phyloP scores from a whole-genome alignment of 2,113 vertebrate genomes.

The Rhagologus leucostigma region DNA sequence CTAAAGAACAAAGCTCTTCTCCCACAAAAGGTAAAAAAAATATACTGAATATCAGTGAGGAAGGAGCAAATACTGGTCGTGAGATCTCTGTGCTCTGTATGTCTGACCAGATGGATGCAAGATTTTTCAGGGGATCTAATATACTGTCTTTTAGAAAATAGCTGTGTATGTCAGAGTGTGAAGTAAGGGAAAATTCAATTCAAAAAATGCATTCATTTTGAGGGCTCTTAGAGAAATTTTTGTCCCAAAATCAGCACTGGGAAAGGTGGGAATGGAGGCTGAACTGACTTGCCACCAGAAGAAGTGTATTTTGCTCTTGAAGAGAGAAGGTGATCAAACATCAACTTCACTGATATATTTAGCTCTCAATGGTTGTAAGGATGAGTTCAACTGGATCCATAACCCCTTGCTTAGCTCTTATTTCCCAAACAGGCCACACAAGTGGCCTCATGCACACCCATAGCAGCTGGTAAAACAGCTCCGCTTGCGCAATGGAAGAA shows the following conservation, averaged over 20 bases:
- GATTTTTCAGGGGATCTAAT: not conserved
- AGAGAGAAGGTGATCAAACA: not conserved
- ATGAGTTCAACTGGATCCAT: not conserved
- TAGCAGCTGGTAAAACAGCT: slow-evolving; percentile 28
- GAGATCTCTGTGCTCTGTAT: not conserved
- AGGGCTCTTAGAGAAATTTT: not conserved
- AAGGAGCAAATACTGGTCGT: not conserved
- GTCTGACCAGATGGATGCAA: not conserved
- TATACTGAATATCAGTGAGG: not conserved
- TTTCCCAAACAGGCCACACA: slow-evolving; percentile 28
- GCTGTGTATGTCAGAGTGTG: too few relatives aligned
- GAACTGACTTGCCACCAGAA: not conserved
- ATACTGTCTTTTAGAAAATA: not conserved
- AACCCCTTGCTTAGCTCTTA: not conserved
- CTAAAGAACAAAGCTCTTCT: not conserved
- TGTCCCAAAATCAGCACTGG: not conserved
- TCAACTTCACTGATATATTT: not conserved
- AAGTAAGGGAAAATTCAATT: not conserved
- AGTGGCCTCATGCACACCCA: not conserved
- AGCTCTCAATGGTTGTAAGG: not conserved
- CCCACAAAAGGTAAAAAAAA: not conserved
- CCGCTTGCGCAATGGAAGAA: not conserved
- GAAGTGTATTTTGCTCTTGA: not conserved
- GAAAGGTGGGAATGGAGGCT: not conserved
- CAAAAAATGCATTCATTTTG: not conserved